phyloP scores from a whole-genome alignment of 2,888 invertebrate species.

The Drosophila vallismaia region DNA sequence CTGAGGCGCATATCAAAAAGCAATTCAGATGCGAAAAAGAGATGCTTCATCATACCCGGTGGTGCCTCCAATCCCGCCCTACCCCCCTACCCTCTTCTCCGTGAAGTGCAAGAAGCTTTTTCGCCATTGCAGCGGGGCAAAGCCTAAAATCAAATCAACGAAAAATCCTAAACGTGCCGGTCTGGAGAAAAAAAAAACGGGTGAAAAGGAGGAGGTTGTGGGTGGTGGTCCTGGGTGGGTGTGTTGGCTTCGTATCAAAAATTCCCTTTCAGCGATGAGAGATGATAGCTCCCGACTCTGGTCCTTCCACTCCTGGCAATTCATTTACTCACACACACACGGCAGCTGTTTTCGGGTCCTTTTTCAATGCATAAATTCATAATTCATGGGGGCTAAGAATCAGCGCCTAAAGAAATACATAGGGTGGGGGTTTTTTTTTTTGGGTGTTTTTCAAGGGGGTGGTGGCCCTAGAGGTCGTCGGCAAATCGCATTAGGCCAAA shows the following conservation, averaged over 20 bases:
- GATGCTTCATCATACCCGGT: constrained; percentile 13
- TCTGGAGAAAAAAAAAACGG: constrained; percentile 19
- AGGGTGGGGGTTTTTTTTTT: background rate
- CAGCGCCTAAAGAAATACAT: constrained; percentile 17
- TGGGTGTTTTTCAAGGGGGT: too few relatives aligned
- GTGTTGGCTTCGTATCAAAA: constrained; percentile 58
- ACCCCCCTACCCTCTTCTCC: background rate
- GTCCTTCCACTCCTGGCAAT: constrained; percentile 10
- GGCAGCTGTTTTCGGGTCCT: constrained; percentile 40
- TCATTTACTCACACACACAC: constrained; percentile 28
- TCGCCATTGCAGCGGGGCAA: constrained; percentile 60
- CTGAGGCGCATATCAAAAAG: constrained; percentile 50
- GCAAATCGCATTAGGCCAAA: background rate
- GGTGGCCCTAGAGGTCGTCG: background rate
- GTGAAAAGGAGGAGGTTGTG: too few relatives aligned
- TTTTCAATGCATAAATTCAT: constrained; percentile 78
- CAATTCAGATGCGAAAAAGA: constrained; percentile 38
- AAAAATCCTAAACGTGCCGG: constrained; percentile 75
- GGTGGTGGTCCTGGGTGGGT: background rate
- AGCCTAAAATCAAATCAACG: constrained; percentile 74
- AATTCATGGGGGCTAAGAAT: constrained; percentile 67
- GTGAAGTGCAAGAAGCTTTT: constrained; percentile 38
- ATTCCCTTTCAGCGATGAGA: constrained; percentile 65
- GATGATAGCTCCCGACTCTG: constrained; percentile 14
- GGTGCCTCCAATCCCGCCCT: background rate